phyloP scores from a whole-genome alignment of 2,797 vertebrate species.

The Enteromius unitaeniatus region DNA sequence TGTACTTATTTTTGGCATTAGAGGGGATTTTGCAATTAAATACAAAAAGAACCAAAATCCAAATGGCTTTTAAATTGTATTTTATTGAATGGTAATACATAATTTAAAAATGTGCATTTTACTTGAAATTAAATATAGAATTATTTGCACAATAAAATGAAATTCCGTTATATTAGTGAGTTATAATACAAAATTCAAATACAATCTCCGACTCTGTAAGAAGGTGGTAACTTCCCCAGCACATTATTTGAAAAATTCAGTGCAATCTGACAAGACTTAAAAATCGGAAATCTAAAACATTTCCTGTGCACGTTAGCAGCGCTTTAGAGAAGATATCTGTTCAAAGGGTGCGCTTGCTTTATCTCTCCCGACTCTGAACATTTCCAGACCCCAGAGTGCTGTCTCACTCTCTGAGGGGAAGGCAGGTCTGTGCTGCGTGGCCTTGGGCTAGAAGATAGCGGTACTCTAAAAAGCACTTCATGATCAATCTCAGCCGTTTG shows the following conservation, averaged over 20 bases:
- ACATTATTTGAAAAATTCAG: constrained; percentile 37
- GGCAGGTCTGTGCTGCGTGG: constrained; percentile 42
- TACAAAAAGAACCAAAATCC: neutral
- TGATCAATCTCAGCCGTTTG: constrained; percentile 59
- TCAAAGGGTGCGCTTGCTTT: constrained; percentile 60
- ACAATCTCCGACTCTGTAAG: neutral
- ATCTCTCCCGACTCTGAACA: constrained; percentile 59
- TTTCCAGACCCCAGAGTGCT: constrained; percentile 64
- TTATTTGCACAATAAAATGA: neutral
- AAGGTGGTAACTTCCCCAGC: neutral
- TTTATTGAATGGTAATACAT: neutral
- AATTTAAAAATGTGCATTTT: neutral
- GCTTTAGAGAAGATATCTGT: constrained; percentile 58
- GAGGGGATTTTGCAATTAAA: neutral
- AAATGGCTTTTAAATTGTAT: neutral
- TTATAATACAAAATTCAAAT: neutral
- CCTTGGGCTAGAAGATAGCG: constrained; percentile 56
- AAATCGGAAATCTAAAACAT: constrained; percentile 57
- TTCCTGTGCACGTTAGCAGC: constrained; percentile 58
- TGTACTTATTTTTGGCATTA: neutral
- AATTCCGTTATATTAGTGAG: neutral
- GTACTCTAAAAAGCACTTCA: constrained; percentile 50
- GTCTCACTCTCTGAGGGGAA: constrained; percentile 49
- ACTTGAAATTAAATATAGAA: neutral
- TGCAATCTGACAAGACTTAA: constrained; percentile 61